Base-by-base conservation (phyloP, 2,797 vertebrate genomes). In the Alauda arvensis region DNA sequence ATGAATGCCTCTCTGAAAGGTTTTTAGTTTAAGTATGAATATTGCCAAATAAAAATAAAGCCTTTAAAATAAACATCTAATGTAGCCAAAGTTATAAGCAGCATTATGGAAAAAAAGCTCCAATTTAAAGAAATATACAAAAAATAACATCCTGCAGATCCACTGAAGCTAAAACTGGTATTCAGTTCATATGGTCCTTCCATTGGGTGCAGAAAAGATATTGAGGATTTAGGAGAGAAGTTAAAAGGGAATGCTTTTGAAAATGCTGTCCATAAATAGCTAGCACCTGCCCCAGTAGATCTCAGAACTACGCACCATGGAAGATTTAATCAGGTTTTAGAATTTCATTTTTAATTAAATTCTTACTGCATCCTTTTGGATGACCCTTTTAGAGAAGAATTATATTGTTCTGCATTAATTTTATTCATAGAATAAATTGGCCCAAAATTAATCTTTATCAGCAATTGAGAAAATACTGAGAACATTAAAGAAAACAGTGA, bases 381-480 rank as follows among this genome's bases (percentile, higher is more conserved):
- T 39, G 79, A 60, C 18, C 1, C 11, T 43, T 37, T 68, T 76
- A 66, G 70, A 69, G 87, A 93, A 84, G 18, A 66, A 87, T 67
- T 52, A 5, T 76, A 82, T 85, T 63, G 37, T 33, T 82, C 52
- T 59, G 24, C 66, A 37, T 72, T 59, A 85, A 63, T 93, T 92
- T 87, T 92, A 65, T 85, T 87, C 42, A 68, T 74, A 45, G 46
- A 92, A 89, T 90, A 87, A 91, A 89, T 91, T 94, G 63, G n/a
- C 61, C 39, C 87, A 74, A 83, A 92, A 87, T 75, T 80, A 87
- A 91, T 87, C 42, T 40, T 91, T 77, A 89, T 92, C 85, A 91
- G 51, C 77, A 87, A 82, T 78, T 81, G 52, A 89, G 80, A 91
- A 91, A 93, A 91, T 86, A 53, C 53, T 69, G 79, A 76, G 52